Base-by-base conservation (phyloP, 2,113 vertebrate species). In the Sorex araneus region DNA sequence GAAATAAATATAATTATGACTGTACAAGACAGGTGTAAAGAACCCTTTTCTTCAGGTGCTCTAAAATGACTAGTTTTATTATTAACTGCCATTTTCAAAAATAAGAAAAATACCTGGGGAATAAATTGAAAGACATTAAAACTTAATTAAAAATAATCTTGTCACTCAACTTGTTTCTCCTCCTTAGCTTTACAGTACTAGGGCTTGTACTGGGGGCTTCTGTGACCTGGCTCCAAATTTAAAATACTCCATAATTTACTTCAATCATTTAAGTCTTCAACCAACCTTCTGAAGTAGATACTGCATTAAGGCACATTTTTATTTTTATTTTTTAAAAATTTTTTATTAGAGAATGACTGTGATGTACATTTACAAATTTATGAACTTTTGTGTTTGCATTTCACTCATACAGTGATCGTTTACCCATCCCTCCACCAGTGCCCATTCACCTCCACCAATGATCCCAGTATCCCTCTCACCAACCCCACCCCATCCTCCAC, bases 31-130 rank as follows among this genome's bases (percentile, higher is more conserved):
- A 78, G 67, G 45, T 63, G 64, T 2, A 25, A 6, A 21, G 5
- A 74, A 10, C 40, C n/a, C 8, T 7, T 66, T 90, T 90, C 75
- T 84, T 70, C 15, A 57, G 7, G 27, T 1, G 10, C 77, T 83
- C 63, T 81, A 16, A 89, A 90, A 88, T 80, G 79, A 66, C 21
- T 30, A 66, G 2, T 25, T 28, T 28, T 28, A 28, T 66, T 64
- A 43, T 64, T 3, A 16, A 95, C 27, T 10, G 36, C 66, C 89
- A 70, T 54, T 9, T 69, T 88, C 45, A 60, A 93, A 90, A 86
- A 28, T 34, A 92, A 92, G 80, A 89, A 30, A 73, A 36, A 75
- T 23, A 89, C 4, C 81, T 25, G 21, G 16, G 7, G n/a, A 67
- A 85, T 18, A 18, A 69, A n/a, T 30, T 67, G 64, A 54, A 66